Evolutionary conservation across 1,140 invertebrate species (phyloP).

Genomic region (Chironomus striatipennis): DNA sequence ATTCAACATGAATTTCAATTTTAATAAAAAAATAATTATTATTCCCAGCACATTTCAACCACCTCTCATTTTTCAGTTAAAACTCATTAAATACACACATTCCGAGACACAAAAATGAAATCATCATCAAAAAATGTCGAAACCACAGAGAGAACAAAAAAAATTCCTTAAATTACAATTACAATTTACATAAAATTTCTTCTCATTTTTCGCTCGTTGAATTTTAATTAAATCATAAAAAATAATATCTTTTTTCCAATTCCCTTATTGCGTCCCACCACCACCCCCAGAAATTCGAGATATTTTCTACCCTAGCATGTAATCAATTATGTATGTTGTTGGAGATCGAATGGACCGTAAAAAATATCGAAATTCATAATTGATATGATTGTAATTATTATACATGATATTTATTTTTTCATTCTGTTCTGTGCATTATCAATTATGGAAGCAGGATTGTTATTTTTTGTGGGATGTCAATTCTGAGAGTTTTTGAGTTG

Average conservation of each 20-base stretch:
- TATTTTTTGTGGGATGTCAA: too few species aligned
- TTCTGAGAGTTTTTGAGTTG: too few species aligned
- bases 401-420: background rate
- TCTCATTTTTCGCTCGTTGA: conserved; percentile 5
- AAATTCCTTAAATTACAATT: conserved; percentile 9
- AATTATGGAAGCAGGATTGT: too few species aligned
- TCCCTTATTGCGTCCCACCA: too few species aligned
- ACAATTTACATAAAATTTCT: background rate
- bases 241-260: background rate
- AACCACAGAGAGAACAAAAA: background rate
- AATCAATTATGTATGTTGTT: background rate
- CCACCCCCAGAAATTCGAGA: too few species aligned
- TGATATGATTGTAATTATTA: conserved; percentile 10
- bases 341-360: background rate
- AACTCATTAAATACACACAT: background rate
- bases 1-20: too few species aligned
- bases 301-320: background rate
- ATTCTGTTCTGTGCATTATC: background rate
- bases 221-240: conserved; percentile 15
- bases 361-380: background rate
- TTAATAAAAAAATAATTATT: too few species aligned
- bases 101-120: background rate
- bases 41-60: too few species aligned
- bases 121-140: background rate
- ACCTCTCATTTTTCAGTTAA: background rate